Evolutionary conservation across 1,140 invertebrate species (phyloP), one percentile per base, ranked within the genome.

Genomic region (Anthonomus grandis): DNA sequence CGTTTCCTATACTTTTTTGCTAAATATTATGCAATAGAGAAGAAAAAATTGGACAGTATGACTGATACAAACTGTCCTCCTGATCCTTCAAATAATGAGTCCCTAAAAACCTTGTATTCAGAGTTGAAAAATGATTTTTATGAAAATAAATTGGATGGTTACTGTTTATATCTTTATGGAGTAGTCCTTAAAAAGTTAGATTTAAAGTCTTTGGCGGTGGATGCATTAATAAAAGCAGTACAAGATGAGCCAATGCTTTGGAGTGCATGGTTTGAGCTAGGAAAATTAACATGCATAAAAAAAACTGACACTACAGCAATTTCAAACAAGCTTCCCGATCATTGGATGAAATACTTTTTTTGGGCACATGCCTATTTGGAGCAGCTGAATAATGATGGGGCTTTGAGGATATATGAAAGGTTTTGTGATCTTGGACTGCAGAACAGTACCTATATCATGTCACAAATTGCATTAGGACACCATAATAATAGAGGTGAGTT

Each of bases 281-380:
- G 91, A 4, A 81, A 85, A 2, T 75, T 97, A 0, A 86, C 96
- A 19, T 86, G 84, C 59, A 90, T 95, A 65, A 86, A 85, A 70
- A 88, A 82, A 58, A 79, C 79, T 25, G 64, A 52, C 36, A n/a
- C 6, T 31, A 21, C 22, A 94, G n/a, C n/a, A n/a, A 25, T 24
- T 12, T 31, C n/a, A 94, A 27, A 65, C 5, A 75, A 79, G 31
- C 70, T 97, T 21, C 93, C 93, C 0, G 82, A 87, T 67, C 92
- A 95, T 75, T 98, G 95, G 95, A 93, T 98, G 78, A 91, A 91
- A 72, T 82, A 92, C 54, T 92, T 98, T 65, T 98, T 98, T 72
- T 75, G 90, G 55, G 94, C 87, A 3, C 90, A 95, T 70, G 87
- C 90, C 31, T 95, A 91, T 76, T 79, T 96, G 38, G 93, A 97